Conservation (phyloP, 2,888 invertebrate genomes). For the Ditylenchus weischeri region DNA sequence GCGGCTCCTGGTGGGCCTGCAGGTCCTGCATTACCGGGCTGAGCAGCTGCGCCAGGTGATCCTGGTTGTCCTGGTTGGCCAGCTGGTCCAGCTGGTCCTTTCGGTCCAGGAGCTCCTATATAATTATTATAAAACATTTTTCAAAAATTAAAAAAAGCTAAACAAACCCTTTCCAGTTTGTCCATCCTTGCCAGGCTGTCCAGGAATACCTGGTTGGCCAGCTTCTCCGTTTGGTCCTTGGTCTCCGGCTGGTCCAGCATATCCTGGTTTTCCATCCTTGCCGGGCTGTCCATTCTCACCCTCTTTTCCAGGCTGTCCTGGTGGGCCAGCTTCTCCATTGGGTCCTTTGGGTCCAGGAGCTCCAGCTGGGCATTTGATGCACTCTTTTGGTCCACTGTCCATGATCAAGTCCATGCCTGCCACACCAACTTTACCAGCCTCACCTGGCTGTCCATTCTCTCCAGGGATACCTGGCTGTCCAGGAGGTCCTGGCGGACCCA, state of each 20-base stretch:
- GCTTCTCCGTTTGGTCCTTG: slow-evolving; percentile 27
- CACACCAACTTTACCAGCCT: slow-evolving; percentile 23
- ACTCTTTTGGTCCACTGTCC: slow-evolving; percentile 13
- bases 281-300: slow-evolving; percentile 33
- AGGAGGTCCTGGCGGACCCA: slow-evolving; percentile 43
- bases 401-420: slow-evolving; percentile 14
- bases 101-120: slow-evolving; percentile 33
- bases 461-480: slow-evolving; percentile 42
- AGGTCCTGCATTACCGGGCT: slow-evolving; percentile 43
- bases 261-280: slow-evolving; percentile 40
- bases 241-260: slow-evolving; percentile 35
- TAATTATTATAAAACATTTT: neutral
- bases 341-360: slow-evolving; percentile 38
- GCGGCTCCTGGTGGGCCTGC: slow-evolving; percentile 38
- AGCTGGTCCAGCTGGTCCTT: slow-evolving; percentile 39
- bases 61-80: slow-evolving; percentile 46
- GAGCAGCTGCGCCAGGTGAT: slow-evolving; percentile 41
- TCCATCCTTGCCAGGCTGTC: slow-evolving; percentile 3
- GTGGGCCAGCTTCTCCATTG: slow-evolving; percentile 42
- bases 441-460: slow-evolving; percentile 34
- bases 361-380: slow-evolving; percentile 21
- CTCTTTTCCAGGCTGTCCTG: slow-evolving; percentile 21
- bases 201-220: slow-evolving; percentile 39
- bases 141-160: no score
- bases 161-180: no score